Percentiles rank a stretch among this genome's conserved stretches.
These are phyloP conservation scores for Nanorana parkeri DNA, from an alignment of 2,113 vertebrate species.

Conservation along the genomic window DNA sequence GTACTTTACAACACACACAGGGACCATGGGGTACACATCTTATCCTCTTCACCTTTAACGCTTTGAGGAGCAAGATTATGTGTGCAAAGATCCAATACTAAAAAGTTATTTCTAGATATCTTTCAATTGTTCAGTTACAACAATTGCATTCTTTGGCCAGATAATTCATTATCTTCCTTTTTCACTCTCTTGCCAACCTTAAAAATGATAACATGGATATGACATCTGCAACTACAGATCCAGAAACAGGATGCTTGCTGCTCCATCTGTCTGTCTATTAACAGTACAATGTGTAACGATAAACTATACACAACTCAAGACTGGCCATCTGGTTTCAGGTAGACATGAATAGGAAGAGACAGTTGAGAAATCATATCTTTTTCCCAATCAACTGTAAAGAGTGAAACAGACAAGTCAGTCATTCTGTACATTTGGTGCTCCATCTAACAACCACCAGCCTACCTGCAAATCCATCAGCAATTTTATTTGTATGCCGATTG, in stretches of 20 bases:
- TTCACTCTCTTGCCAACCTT: neutral
- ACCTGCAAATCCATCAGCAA: too few relatives aligned
- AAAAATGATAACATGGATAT: conserved; percentile 2
- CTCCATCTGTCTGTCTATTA: conserved; percentile 42
- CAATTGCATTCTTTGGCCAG: neutral
- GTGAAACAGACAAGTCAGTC: neutral
- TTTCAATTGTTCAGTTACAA: neutral
- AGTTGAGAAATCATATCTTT: neutral
- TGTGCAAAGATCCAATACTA: neutral
- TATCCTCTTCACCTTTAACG: neutral
- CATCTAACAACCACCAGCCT: neutral
- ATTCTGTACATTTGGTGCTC: neutral
- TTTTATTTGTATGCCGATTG: too few relatives aligned
- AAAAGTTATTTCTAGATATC: neutral
- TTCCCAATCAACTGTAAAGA: conserved; percentile 24
- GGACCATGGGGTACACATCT: too few relatives aligned
- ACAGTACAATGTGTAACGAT: conserved; percentile 2
- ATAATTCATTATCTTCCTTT: neutral
- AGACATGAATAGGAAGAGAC: conserved; percentile 15
- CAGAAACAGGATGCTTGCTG: neutral
- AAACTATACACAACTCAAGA: conserved; percentile 25
- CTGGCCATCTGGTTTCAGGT: conserved; percentile 50
- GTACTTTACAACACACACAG: too few relatives aligned
- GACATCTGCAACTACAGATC: conserved; percentile 40
- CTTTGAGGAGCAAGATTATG: neutral